Evolutionary conservation across 2,888 invertebrate genomes (phyloP).

Genomic region (Amiota communis): DNA sequence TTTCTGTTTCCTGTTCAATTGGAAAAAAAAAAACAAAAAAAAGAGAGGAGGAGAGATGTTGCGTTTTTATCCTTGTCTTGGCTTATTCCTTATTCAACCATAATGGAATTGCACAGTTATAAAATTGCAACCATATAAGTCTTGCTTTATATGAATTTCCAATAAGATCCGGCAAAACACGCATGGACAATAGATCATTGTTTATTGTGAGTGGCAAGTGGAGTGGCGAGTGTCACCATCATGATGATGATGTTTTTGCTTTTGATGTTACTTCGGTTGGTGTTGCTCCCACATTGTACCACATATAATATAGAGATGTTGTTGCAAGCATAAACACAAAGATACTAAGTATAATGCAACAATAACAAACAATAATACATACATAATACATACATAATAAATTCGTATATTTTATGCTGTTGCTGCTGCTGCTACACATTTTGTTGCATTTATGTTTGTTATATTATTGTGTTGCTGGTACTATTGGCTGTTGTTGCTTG

Average conservation of each 20-base stretch:
- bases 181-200: neutral
- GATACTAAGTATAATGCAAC: conserved; percentile 2
- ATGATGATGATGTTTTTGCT: too few relatives aligned
- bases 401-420: conserved; percentile 50
- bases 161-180: conserved; percentile 38
- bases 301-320: conserved; percentile 12
- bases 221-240: too few relatives aligned
- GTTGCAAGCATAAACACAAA: neutral
- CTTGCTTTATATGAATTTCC: conserved; percentile 58
- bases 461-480: neutral
- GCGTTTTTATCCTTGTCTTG: neutral
- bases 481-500: conserved; percentile 12
- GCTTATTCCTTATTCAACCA: neutral
- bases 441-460: conserved; percentile 3
- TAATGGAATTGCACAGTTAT: conserved; percentile 49
- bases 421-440: conserved; percentile 40
- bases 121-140: conserved; percentile 55
- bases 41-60: neutral
- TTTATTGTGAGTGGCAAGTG: neutral
- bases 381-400: conserved; percentile 31
- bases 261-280: neutral
- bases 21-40: too few relatives aligned
- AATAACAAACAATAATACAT: conserved; percentile 52
- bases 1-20: too few relatives aligned
- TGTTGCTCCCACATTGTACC: conserved; percentile 19